These are phyloP conservation scores for Melanerpes formicivorus DNA, from an alignment of 2,113 vertebrate genomes.

Conservation along the genomic window DNA sequence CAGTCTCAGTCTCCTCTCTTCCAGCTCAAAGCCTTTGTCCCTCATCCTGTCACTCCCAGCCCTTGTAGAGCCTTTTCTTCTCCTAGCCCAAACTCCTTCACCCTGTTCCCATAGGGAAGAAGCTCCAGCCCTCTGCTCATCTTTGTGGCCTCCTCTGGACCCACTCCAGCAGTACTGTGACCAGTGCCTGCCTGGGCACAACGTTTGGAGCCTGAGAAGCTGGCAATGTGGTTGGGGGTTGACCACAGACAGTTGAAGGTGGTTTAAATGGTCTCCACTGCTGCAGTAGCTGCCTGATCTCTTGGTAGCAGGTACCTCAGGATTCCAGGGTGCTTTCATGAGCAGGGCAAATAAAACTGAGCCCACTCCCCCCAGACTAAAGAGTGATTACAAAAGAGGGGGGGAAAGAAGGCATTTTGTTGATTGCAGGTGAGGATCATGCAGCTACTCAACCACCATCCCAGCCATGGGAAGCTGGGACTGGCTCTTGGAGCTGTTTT, in stretches of 20 bases:
- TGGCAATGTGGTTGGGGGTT: rapidly evolving
- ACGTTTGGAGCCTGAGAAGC: background rate
- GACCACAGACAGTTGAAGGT: background rate
- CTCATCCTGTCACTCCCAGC: too few relatives aligned
- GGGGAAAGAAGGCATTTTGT: background rate
- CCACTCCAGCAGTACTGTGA: background rate
- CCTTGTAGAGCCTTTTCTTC: too few relatives aligned
- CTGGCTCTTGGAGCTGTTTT: conserved; percentile 30
- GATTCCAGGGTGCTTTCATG: background rate
- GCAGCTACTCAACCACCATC: conserved; percentile 24
- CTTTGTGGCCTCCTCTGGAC: too few relatives aligned
- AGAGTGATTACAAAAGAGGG: too few relatives aligned
- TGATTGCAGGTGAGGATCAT: conserved; percentile 19
- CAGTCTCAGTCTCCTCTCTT: too few relatives aligned
- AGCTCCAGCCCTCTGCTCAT: too few relatives aligned
- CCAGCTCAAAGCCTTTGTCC: too few relatives aligned
- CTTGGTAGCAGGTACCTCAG: background rate
- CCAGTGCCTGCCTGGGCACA: background rate
- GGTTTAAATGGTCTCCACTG: background rate
- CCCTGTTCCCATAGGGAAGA: too few relatives aligned
- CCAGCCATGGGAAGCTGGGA: conserved; percentile 12
- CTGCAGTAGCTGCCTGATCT: background rate
- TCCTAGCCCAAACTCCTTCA: too few relatives aligned
- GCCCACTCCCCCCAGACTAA: background rate
- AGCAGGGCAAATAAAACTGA: conserved; percentile 12